Percentiles rank a stretch among this genome's conserved stretches.
Conservation (phyloP, 2,888 invertebrate genomes). For the Callosobruchus maculatus region DNA sequence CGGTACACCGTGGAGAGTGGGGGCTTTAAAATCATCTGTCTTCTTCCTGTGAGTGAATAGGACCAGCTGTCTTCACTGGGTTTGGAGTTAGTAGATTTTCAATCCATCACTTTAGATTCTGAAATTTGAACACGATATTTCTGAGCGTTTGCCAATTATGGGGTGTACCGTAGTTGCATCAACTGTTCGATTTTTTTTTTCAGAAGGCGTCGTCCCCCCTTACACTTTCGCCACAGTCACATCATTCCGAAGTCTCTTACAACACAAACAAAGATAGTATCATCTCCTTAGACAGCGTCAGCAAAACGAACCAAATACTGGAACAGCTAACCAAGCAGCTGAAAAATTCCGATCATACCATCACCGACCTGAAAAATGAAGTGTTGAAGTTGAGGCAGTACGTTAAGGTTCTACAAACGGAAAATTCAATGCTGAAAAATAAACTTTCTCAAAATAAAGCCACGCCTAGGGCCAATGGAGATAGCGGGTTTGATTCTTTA, state of each 20-base stretch:
- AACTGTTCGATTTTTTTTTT: constrained; percentile 1
- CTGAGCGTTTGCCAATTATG: no score
- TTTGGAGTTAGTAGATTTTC: no score
- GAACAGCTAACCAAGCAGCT: constrained; percentile 56
- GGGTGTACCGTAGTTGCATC: no score
- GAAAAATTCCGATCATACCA: constrained; percentile 61
- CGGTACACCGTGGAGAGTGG: no score
- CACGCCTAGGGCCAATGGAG: constrained; percentile 25
- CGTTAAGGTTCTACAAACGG: constrained; percentile 73
- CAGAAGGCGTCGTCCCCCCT: constrained; percentile 8
- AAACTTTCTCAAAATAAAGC: constrained; percentile 43
- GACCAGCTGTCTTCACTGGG: no score
- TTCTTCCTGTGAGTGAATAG: no score
- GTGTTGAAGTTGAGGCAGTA: constrained; percentile 61
- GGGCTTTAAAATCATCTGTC: no score
- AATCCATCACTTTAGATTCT: no score
- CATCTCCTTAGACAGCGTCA: constrained; percentile 27
- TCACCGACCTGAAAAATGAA: constrained; percentile 62
- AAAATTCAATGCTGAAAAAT: constrained; percentile 73
- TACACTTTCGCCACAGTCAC: constrained; percentile 10
- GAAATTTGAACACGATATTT: no score
- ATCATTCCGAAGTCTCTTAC: not conserved
- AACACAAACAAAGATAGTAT: constrained; percentile 25
- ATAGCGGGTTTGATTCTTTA: constrained; percentile 39
- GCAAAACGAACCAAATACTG: constrained; percentile 43